Base-by-base conservation (phyloP, 2,888 invertebrate genomes). In the Drosophila kuntzei region DNA sequence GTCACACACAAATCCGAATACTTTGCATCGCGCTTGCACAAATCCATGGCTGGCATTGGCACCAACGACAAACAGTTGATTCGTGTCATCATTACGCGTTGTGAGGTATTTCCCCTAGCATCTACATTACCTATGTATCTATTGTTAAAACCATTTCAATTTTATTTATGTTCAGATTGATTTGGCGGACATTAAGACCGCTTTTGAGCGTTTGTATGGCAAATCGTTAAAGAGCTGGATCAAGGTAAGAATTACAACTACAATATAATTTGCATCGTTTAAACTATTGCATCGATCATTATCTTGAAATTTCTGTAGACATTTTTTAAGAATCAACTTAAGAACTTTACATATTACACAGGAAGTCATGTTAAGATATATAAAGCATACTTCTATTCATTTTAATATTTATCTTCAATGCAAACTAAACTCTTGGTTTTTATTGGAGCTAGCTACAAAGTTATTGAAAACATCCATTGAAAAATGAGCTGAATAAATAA, bases 31-130 rank as follows among this genome's bases (percentile, higher is more conserved):
- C 95, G 96, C 43, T 93, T 98, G 55, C 95, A 97, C 92, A 95
- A 96, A 90, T 95, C 96, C 57, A 97, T 98, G 97, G 96, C 96
- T 90, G 98, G 98, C 4, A 92, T 96, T 74, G 98, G 98, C 67
- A 98, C 98, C 4, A 96, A 97, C 89, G 98, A 98, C 91, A 94
- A 94, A 50, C 95, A 96, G 82, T 93, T 98, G 77, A 97, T 98
- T 82, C 95, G 98, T 87, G 90, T 98, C 62, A 94, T 98, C 84
- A 96, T 97, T 49, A 96, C 97, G 1, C 95, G 97, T 80, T 95
- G 94, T 88, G 96, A 97, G 87, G 92, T 92, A 7, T 22, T 12
- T 14, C 18, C 32, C 29, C 29, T 29, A 18, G 1, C 37, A 22
- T 27, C 6, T 11, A 0, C 12, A 32, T 16, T 47, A 22, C 14